phyloP scores from a whole-genome alignment of 2,113 vertebrate species.

The Pteronura brasiliensis region DNA sequence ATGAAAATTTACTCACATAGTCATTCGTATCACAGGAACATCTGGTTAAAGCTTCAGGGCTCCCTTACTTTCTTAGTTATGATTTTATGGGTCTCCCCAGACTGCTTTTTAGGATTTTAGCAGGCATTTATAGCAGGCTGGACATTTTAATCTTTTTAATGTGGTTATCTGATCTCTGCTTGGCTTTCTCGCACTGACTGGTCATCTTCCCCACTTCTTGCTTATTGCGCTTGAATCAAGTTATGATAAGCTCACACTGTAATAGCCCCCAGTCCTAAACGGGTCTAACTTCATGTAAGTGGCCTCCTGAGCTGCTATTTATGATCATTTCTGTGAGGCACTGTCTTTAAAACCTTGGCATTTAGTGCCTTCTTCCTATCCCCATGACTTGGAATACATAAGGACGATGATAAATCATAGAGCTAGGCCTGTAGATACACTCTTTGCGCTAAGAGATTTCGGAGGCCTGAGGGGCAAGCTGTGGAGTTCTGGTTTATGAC shows the following conservation, averaged over 20 bases:
- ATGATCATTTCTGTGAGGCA: slow-evolving; percentile 68
- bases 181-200: slow-evolving; percentile 70
- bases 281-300: slow-evolving; percentile 70
- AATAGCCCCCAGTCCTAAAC: slow-evolving; percentile 75
- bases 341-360: slow-evolving; percentile 73
- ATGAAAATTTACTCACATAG: slow-evolving; percentile 82
- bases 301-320: slow-evolving; percentile 73
- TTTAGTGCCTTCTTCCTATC: slow-evolving; percentile 67
- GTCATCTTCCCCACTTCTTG: slow-evolving; percentile 70
- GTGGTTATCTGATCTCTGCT: slow-evolving; percentile 81
- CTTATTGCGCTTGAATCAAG: slow-evolving; percentile 83
- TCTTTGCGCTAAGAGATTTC: slow-evolving; percentile 67
- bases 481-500: slow-evolving; percentile 63
- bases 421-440: slow-evolving; percentile 22
- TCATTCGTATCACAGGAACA: slow-evolving; percentile 81
- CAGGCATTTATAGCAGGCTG: slow-evolving; percentile 80
- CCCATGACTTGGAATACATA: slow-evolving; percentile 76
- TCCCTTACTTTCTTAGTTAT: slow-evolving; percentile 80
- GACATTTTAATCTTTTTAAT: slow-evolving; percentile 88
- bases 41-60: slow-evolving; percentile 83
- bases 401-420: slow-evolving; percentile 74
- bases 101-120: slow-evolving; percentile 83
- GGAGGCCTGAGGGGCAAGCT: slow-evolving; percentile 49
- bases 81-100: slow-evolving; percentile 84
- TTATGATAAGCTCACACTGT: slow-evolving; percentile 80